A percentile compares a stretch with the other conserved stretches of the same genome.
Conservation (phyloP, 2,797 vertebrate genomes). For the Bryconaethiops microstoma region DNA sequence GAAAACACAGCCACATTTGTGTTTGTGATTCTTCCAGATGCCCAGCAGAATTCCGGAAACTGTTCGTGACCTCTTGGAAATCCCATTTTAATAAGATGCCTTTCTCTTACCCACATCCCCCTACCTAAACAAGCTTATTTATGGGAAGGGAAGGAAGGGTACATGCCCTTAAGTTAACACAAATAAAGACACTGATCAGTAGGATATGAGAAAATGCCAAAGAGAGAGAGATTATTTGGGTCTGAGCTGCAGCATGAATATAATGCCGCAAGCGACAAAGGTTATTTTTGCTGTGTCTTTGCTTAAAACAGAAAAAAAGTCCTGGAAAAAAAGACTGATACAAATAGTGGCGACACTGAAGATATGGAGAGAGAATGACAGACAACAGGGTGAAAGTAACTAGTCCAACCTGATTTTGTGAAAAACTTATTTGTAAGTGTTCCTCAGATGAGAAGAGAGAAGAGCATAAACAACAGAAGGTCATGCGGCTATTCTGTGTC, state of each 20-base stretch:
- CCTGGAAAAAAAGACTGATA: background rate
- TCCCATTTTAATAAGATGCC: conserved; percentile 44
- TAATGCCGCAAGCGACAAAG: background rate
- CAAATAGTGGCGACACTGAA: background rate
- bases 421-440: background rate
- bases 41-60: conserved; percentile 23
- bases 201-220: conserved; percentile 28
- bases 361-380: background rate
- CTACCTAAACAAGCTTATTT: conserved; percentile 33
- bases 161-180: conserved; percentile 11
- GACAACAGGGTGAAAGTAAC: background rate
- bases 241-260: background rate
- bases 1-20: conserved; percentile 19
- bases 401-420: background rate
- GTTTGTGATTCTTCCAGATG: conserved; percentile 19
- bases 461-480: background rate
- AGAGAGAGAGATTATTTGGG: conserved; percentile 8
- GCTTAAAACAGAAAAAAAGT: background rate
- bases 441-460: background rate
- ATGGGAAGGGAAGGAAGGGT: conserved; percentile 20
- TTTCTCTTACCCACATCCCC: conserved; percentile 2
- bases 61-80: conserved; percentile 28
- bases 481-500: background rate
- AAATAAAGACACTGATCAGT: conserved; percentile 36
- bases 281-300: background rate